These are phyloP conservation scores for Drosophila subpulchrella DNA, from an alignment of 1,140 invertebrate genomes.

Conservation along the genomic window DNA sequence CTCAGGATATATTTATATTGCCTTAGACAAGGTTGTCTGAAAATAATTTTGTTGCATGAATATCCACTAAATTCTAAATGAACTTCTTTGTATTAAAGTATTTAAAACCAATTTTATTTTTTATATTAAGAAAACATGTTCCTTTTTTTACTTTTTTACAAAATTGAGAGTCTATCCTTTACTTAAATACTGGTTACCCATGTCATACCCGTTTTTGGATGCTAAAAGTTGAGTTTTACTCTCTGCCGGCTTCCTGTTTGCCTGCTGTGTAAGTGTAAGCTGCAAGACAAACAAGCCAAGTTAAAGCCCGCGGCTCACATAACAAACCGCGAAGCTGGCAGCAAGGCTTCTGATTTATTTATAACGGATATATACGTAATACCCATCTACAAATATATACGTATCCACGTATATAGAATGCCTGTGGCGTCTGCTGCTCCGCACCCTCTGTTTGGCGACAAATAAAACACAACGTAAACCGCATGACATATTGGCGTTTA, in stretches of 20 bases:
- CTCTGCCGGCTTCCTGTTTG: conserved; percentile 11
- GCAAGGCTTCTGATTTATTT: conserved; percentile 73
- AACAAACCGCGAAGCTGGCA: conserved; percentile 61
- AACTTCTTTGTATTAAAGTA: no score
- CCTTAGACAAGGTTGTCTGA: not conserved
- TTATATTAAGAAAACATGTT: no score
- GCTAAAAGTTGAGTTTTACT: not conserved
- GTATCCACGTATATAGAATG: conserved; percentile 1
- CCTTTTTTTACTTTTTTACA: no score
- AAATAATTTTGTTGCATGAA: no score
- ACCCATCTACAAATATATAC: conserved; percentile 5
- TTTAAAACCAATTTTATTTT: no score
- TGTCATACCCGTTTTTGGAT: not conserved
- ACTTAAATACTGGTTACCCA: no score
- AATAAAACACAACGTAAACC: conserved; percentile 68
- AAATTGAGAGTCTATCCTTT: not conserved
- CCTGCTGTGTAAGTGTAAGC: conserved; percentile 52
- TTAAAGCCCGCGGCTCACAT: conserved; percentile 51
- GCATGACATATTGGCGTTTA: conserved; percentile 81
- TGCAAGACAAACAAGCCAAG: conserved; percentile 60
- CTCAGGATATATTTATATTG: not conserved
- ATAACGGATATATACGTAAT: conserved; percentile 50
- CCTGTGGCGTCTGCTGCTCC: conserved; percentile 13
- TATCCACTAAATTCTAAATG: no score
- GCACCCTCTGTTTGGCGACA: conserved; percentile 34